Evolutionary conservation across 2,113 vertebrate genomes (phyloP).

Genomic region (Bubo blakistoni): DNA sequence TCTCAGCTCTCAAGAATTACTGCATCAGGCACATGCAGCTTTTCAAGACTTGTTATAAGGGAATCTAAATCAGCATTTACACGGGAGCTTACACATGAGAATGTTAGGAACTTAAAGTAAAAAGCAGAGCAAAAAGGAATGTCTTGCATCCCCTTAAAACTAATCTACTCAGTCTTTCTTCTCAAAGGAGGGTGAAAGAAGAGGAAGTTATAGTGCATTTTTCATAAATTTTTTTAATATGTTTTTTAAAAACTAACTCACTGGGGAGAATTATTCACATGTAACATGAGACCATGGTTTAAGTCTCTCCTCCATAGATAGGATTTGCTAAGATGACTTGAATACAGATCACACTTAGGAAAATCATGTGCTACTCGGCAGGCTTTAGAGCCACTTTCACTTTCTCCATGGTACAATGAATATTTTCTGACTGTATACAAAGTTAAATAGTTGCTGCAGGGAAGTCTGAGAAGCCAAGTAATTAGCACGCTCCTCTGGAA

Average conservation of each 20-base stretch:
- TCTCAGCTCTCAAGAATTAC: background rate
- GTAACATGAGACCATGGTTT: background rate
- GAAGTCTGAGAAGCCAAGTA: slow-evolving; percentile 6
- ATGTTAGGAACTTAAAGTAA: background rate
- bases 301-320: background rate
- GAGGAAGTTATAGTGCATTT: background rate
- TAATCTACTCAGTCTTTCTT: background rate
- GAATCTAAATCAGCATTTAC: background rate
- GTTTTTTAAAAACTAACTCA: background rate
- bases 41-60: background rate
- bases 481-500: slow-evolving; percentile 29
- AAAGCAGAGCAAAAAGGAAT: background rate
- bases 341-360: background rate
- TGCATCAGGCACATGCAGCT: background rate
- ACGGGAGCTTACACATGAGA: background rate
- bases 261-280: background rate
- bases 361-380: background rate
- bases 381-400: background rate
- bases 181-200: background rate
- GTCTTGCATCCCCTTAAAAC: background rate
- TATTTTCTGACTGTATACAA: background rate
- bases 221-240: background rate
- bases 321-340: background rate
- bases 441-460: slow-evolving; percentile 23
- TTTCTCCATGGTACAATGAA: background rate